These are phyloP conservation scores for Eupithecia subumbrata DNA, from an alignment of 2,888 invertebrate genomes.

Conservation along the genomic window DNA sequence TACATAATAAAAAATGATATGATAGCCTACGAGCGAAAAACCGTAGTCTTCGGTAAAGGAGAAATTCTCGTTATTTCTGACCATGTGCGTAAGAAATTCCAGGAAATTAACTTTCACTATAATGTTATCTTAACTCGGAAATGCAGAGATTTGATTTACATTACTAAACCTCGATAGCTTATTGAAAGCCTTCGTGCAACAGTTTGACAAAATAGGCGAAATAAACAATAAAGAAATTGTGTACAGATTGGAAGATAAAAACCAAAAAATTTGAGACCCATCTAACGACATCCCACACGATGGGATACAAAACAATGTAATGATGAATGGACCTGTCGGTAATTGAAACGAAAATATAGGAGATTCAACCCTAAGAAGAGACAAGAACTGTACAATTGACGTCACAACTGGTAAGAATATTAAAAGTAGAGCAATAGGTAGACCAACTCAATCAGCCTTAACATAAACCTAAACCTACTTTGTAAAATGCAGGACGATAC, in stretches of 20 bases:
- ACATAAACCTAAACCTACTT: not conserved
- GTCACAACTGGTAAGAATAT: not conserved
- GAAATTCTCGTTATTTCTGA: not conserved
- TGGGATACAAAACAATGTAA: not conserved
- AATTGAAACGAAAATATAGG: not conserved
- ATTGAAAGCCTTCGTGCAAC: not conserved
- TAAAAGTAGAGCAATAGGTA: not conserved
- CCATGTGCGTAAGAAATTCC: not conserved
- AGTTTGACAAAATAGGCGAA: not conserved
- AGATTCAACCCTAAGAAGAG: not conserved
- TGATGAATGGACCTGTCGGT: not conserved
- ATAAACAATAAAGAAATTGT: not conserved
- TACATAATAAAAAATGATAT: not conserved
- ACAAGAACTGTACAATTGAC: not conserved
- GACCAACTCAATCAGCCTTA: not conserved
- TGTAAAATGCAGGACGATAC: not conserved
- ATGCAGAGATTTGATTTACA: not conserved
- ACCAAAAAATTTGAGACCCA: not conserved
- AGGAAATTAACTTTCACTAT: not conserved
- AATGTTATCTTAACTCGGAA: not conserved
- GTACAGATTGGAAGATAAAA: not conserved
- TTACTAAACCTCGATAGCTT: not conserved
- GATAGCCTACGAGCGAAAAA: not conserved
- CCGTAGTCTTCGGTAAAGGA: not conserved
- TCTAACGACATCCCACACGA: not conserved